A percentile compares a stretch with the other conserved stretches of the same genome.
These are phyloP conservation scores for Rhagonycha fulva DNA, from an alignment of 2,888 invertebrate species.

Conservation along the genomic window DNA sequence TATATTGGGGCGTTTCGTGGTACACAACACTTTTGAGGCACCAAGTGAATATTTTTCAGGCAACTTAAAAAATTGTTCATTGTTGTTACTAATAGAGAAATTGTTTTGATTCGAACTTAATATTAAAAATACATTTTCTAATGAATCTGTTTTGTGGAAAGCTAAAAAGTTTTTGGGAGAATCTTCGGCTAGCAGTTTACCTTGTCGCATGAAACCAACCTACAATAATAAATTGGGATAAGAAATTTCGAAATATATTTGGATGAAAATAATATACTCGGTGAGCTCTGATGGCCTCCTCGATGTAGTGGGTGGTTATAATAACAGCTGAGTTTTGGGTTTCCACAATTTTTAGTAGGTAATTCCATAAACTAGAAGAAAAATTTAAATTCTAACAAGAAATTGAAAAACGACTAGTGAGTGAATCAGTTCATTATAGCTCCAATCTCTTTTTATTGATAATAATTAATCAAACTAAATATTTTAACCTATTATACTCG, in stretches of 20 bases:
- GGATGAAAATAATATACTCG: constrained; percentile 60
- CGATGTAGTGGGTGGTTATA: constrained; percentile 94
- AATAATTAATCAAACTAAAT: no score
- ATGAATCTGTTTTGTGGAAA: constrained; percentile 69
- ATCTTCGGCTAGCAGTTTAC: constrained; percentile 83
- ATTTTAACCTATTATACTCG: no score
- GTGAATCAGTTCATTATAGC: no score
- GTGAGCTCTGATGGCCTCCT: constrained; percentile 84
- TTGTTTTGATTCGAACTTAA: constrained; percentile 69
- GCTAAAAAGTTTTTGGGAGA: constrained; percentile 74
- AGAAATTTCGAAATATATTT: background rate
- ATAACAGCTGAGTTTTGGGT: constrained; percentile 77
- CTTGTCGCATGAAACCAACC: constrained; percentile 90
- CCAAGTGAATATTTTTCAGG: background rate
- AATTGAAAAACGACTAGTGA: no score
- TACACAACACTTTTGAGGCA: background rate
- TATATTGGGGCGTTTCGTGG: constrained; percentile 18
- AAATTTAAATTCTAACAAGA: background rate
- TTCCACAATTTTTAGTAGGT: constrained; percentile 71
- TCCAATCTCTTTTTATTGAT: no score
- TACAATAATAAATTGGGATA: constrained; percentile 47
- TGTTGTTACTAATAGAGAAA: constrained; percentile 33
- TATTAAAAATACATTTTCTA: constrained; percentile 90
- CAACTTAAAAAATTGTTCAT: constrained; percentile 27
- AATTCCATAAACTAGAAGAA: constrained; percentile 83